Evolutionary conservation across 2,113 vertebrate species (phyloP).

Genomic region (Gymnocephalus cernua): DNA sequence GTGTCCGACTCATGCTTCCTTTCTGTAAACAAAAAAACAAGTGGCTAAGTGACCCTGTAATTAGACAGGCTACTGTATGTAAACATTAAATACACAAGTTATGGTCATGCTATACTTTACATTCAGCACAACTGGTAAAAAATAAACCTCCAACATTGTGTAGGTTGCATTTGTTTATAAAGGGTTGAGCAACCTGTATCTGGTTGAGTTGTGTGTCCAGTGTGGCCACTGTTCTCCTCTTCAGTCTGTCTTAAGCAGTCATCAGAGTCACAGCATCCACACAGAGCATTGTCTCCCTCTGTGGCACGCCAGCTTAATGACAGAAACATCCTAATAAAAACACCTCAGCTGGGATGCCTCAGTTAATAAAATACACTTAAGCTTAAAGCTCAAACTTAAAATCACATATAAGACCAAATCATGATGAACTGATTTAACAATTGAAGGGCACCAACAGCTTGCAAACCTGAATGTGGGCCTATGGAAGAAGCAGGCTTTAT

Average conservation of each 20-base stretch:
- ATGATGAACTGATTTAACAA: neutral
- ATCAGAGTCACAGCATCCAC: constrained; percentile 61
- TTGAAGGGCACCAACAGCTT: neutral
- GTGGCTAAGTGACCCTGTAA: neutral
- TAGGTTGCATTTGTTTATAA: neutral
- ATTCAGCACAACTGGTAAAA: too few relatives aligned
- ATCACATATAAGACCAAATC: neutral
- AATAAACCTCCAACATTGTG: fast-evolving
- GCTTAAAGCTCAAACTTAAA: neutral
- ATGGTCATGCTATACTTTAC: too few relatives aligned
- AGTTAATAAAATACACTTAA: too few relatives aligned
- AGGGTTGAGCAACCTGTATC: constrained; percentile 26
- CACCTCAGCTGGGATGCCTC: neutral
- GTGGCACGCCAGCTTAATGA: constrained; percentile 56
- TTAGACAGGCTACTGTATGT: too few relatives aligned
- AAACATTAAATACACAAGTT: too few relatives aligned
- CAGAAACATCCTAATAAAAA: constrained; percentile 13
- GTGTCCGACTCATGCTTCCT: neutral
- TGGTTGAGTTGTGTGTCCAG: neutral
- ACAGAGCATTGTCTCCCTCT: constrained; percentile 63
- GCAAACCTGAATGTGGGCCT: constrained; percentile 56
- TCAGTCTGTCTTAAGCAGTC: constrained; percentile 36
- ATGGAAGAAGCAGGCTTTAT: constrained; percentile 71
- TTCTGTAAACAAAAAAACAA: constrained; percentile 30
- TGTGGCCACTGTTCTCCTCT: neutral